Conservation (phyloP, 2,797 vertebrate genomes). For the Muscicapa striata region DNA sequence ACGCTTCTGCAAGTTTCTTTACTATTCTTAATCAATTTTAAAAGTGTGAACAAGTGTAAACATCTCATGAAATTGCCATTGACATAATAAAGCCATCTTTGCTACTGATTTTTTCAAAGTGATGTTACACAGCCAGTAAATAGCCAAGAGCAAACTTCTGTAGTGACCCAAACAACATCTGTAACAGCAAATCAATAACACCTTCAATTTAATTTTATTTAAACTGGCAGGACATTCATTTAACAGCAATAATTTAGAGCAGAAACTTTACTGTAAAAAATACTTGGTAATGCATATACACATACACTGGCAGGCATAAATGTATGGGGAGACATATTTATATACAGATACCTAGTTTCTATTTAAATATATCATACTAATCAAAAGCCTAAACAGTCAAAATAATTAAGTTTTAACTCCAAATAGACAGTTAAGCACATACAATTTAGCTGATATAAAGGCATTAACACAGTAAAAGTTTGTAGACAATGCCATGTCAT, state of each 20-base stretch:
- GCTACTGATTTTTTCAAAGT: background rate
- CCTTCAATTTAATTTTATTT: background rate
- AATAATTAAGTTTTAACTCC: background rate
- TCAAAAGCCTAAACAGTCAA: background rate
- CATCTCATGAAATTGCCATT: background rate
- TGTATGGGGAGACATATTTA: background rate
- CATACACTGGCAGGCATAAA: background rate
- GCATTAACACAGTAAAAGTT: background rate
- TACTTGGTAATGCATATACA: background rate
- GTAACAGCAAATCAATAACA: slow-evolving; percentile 7
- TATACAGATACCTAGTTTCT: background rate
- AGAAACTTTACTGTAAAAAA: background rate
- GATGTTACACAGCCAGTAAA: background rate
- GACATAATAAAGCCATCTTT: background rate
- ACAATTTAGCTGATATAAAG: background rate
- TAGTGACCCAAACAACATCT: background rate
- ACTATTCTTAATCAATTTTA: background rate
- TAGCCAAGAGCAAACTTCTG: background rate
- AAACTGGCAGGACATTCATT: background rate
- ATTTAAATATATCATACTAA: background rate
- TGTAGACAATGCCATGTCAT: background rate
- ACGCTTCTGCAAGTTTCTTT: background rate
- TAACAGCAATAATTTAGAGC: background rate
- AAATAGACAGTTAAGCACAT: background rate
- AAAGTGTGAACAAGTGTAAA: background rate